Evolutionary conservation across 2,113 vertebrate genomes (phyloP).

Genomic region (Copsychus sechellarum): DNA sequence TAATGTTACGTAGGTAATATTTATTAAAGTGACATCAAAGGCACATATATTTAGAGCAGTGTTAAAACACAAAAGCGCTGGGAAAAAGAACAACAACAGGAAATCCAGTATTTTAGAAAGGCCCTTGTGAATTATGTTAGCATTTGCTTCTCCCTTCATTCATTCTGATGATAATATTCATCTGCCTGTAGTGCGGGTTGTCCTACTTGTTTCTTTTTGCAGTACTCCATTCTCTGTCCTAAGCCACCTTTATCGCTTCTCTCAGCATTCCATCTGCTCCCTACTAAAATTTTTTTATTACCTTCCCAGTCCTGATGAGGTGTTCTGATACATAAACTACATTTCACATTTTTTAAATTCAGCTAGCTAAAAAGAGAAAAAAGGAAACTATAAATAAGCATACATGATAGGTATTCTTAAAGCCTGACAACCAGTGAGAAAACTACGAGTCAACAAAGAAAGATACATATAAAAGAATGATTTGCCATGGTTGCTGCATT

Average conservation of each 20-base stretch:
- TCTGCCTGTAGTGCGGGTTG: not conserved
- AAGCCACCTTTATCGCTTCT: not conserved
- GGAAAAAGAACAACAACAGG: rapidly evolving
- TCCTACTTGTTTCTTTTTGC: not conserved
- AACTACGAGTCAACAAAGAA: not conserved
- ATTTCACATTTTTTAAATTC: not conserved
- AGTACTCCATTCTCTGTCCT: not conserved
- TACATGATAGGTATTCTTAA: not conserved
- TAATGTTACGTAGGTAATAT: not conserved
- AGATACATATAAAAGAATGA: not conserved
- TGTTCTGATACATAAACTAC: not conserved
- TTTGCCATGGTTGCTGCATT: not conserved
- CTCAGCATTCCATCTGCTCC: not conserved
- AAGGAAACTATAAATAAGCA: not conserved
- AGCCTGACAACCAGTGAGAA: not conserved
- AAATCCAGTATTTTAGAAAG: not conserved
- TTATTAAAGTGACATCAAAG: not conserved
- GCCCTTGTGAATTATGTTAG: not conserved
- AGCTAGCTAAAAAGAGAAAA: not conserved
- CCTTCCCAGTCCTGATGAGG: not conserved
- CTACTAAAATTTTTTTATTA: not conserved
- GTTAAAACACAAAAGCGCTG: not conserved
- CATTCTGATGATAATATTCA: not conserved
- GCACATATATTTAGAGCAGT: not conserved
- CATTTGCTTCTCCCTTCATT: not conserved